These are phyloP conservation scores for Coccyzus lansbergi DNA, from an alignment of 2,797 vertebrate genomes.

Conservation along the genomic window DNA sequence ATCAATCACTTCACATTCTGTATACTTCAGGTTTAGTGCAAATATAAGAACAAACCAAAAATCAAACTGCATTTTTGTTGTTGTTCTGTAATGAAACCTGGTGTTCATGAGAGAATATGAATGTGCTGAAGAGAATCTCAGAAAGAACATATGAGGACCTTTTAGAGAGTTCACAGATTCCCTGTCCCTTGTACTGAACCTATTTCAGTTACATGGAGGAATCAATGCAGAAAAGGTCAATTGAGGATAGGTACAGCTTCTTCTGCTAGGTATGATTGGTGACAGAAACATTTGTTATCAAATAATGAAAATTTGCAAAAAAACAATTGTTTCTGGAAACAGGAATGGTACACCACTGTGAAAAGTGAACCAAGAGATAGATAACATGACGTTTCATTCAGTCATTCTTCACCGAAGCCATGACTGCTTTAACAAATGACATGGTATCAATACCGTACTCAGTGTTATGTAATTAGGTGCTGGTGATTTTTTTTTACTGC, in stretches of 20 bases:
- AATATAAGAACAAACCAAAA: constrained; percentile 3
- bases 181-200: background rate
- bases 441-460: background rate
- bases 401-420: background rate
- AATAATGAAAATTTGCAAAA: background rate
- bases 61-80: background rate
- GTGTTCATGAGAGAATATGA: background rate
- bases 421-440: background rate
- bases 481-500: background rate
- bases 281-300: background rate
- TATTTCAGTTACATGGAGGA: background rate
- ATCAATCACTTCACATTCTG: background rate
- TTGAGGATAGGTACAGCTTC: background rate
- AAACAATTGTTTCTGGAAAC: background rate
- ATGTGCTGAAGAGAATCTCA: background rate
- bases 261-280: background rate
- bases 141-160: background rate
- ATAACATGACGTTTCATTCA: background rate
- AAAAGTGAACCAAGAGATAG: constrained; percentile 1
- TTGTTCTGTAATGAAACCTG: background rate
- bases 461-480: background rate
- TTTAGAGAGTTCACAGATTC: background rate
- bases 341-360: background rate
- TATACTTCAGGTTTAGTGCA: constrained; percentile 11
- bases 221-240: background rate